Evolutionary conservation across 2,888 invertebrate species (phyloP).

Genomic region (Lottia gigantea): DNA sequence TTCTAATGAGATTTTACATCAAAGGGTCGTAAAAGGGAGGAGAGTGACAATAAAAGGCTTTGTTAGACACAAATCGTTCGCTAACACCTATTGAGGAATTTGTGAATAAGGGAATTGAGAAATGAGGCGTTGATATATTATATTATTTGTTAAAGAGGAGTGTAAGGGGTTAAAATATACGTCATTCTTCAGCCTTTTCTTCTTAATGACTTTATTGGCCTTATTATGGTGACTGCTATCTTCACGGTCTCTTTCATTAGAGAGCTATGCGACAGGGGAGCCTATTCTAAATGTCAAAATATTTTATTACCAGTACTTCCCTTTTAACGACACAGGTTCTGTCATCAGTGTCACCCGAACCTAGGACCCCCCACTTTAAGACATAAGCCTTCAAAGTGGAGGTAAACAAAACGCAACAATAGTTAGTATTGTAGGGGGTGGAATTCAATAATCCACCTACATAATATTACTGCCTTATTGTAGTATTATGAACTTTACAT

Average conservation of each 20-base stretch:
- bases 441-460: neutral
- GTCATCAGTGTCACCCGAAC: slow-evolving; percentile 4
- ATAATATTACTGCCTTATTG: neutral
- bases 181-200: neutral
- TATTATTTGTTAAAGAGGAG: neutral
- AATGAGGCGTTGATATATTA: slow-evolving; percentile 10
- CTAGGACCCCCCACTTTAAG: too few relatives aligned
- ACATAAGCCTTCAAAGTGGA: too few relatives aligned
- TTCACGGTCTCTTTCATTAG: neutral
- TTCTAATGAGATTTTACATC: slow-evolving; percentile 5
- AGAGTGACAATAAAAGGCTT: neutral
- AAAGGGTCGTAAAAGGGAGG: slow-evolving; percentile 2
- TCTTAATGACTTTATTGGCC: slow-evolving; percentile 7
- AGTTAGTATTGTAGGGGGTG: neutral
- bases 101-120: neutral
- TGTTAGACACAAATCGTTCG: neutral
- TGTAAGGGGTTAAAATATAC: neutral
- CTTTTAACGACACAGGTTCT: neutral
- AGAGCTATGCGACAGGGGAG: neutral
- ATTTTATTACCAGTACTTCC: slow-evolving; percentile 1
- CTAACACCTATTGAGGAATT: neutral
- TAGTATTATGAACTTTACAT: neutral
- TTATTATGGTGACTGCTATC: neutral
- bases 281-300: neutral
- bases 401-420: neutral